Evolutionary conservation across 2,113 vertebrate species (phyloP).

Genomic region (Anthoscopus minutus): DNA sequence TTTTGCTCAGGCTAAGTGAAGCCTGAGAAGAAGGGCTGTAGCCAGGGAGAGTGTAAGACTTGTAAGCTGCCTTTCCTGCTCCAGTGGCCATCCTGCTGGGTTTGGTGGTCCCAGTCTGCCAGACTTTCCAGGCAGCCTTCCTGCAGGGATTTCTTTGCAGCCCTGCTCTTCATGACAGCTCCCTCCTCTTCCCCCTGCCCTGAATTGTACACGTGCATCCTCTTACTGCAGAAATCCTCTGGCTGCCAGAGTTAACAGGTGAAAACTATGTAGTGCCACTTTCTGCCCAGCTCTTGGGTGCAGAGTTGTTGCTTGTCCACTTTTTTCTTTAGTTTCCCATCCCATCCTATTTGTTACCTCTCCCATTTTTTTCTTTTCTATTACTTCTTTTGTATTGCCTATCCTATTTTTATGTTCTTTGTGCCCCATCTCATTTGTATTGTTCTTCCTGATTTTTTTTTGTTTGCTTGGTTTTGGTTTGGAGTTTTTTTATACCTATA

Average conservation of each 20-base stretch:
- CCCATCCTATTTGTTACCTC: not conserved
- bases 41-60: not conserved
- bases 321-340: not conserved
- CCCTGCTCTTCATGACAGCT: not conserved
- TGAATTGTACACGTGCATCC: rapidly evolving
- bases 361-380: not conserved
- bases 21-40: not conserved
- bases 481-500: not conserved
- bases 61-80: not conserved
- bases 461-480: not conserved
- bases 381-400: not conserved
- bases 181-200: not conserved
- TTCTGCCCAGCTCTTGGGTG: not conserved
- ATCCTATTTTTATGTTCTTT: not conserved
- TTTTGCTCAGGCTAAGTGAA: rapidly evolving
- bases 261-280: not conserved
- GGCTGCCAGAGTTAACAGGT: not conserved
- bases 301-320: not conserved
- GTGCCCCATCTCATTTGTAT: not conserved
- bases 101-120: not conserved
- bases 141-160: not conserved
- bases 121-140: not conserved
- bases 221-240: not conserved
- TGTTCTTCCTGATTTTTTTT: not conserved
- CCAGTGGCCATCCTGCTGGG: rapidly evolving